Percentiles rank a stretch among this genome's conserved stretches.
phyloP scores from a whole-genome alignment of 2,888 invertebrate species.

The Eupithecia exiguata region DNA sequence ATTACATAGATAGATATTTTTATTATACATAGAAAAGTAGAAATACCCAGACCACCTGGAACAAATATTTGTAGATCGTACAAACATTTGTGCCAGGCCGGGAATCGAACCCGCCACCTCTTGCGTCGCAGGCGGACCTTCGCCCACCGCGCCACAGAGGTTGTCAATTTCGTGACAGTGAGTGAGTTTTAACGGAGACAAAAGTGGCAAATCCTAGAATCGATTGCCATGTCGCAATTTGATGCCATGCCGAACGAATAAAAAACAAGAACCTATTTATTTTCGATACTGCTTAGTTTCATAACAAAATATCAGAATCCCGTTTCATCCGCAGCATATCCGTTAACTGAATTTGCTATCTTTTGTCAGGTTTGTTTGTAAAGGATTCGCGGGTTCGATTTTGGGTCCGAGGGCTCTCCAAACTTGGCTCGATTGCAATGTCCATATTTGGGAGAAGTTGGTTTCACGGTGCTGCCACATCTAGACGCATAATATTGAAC shows the following conservation, averaged over 20 bases:
- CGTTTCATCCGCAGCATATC: constrained; percentile 3
- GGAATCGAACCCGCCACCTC: too few species aligned
- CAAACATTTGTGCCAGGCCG: too few species aligned
- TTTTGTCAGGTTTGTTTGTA: constrained; percentile 38
- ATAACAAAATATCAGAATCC: not conserved
- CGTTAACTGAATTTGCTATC: constrained; percentile 33
- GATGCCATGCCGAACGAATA: not conserved
- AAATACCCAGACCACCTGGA: too few species aligned
- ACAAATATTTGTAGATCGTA: too few species aligned
- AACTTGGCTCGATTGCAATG: constrained; percentile 36
- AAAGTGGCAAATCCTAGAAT: not conserved
- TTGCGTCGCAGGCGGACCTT: too few species aligned
- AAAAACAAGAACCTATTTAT: not conserved
- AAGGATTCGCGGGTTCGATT: constrained; percentile 42
- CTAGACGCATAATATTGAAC: not conserved
- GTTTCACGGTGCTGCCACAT: constrained; percentile 10
- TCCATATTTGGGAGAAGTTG: constrained; percentile 33
- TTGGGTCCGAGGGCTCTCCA: constrained; percentile 24
- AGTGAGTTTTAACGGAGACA: not conserved
- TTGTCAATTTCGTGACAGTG: too few species aligned
- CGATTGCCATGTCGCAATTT: not conserved
- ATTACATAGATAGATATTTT: too few species aligned
- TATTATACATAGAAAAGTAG: too few species aligned
- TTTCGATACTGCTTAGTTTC: not conserved
- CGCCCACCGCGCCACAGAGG: too few species aligned